Evolutionary conservation across 2,888 invertebrate genomes (phyloP).

Genomic region (Argyresthia albistria): DNA sequence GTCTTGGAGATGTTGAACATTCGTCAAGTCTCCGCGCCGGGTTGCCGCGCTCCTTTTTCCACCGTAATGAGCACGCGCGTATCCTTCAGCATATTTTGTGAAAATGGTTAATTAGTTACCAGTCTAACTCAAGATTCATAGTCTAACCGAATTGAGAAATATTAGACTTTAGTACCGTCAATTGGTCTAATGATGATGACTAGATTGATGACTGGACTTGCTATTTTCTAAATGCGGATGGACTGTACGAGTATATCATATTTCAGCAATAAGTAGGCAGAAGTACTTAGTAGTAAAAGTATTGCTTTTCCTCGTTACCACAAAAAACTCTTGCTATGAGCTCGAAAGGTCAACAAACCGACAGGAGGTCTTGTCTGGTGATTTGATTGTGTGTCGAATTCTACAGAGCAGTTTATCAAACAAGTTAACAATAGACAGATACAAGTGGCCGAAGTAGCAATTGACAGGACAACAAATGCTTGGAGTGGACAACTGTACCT

Average conservation of each 20-base stretch:
- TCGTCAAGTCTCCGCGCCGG: constrained; percentile 32
- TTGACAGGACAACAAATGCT: neutral
- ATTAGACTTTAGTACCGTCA: neutral
- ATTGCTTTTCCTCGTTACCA: neutral
- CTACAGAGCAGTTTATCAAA: neutral
- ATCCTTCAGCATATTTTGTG: constrained; percentile 8
- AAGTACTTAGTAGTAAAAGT: no score
- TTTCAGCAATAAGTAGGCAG: no score
- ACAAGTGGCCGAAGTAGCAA: neutral
- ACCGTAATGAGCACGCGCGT: constrained; percentile 22
- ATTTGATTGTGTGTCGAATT: neutral
- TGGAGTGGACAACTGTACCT: neutral
- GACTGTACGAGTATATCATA: no score
- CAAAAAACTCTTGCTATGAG: neutral
- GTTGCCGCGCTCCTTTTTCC: constrained; percentile 23
- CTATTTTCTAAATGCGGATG: no score
- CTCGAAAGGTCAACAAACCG: neutral
- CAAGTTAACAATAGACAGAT: neutral
- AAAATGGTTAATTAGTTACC: neutral
- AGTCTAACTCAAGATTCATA: no score
- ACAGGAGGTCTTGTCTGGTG: neutral
- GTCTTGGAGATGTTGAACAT: constrained; percentile 46
- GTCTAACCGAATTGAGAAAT: no score
- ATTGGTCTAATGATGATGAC: neutral
- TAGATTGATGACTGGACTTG: no score